A percentile compares a stretch with the other conserved stretches of the same genome.
Evolutionary conservation across 2,113 vertebrate species (phyloP).

Genomic region (Egretta garzetta): DNA sequence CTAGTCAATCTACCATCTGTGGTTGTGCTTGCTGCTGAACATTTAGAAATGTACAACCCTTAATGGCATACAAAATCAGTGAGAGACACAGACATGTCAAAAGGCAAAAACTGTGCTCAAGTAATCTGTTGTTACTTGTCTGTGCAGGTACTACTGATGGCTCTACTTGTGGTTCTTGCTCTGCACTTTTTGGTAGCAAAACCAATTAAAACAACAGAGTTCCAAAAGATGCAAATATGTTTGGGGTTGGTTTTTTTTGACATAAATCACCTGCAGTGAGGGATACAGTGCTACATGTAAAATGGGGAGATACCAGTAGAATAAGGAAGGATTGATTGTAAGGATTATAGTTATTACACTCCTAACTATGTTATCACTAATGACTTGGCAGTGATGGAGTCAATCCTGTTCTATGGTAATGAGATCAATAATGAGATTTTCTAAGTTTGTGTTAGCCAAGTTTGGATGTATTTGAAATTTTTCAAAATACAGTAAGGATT

Average conservation of each 20-base stretch:
- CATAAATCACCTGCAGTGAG: background rate
- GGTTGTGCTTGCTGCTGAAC: background rate
- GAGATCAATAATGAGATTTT: background rate
- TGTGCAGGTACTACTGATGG: background rate
- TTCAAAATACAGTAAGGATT: background rate
- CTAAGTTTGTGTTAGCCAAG: background rate
- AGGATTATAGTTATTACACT: background rate
- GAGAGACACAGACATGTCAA: background rate
- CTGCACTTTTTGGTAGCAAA: background rate
- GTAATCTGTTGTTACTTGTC: background rate
- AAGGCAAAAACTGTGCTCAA: background rate
- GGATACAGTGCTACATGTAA: background rate
- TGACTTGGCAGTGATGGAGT: background rate
- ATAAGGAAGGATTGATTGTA: background rate
- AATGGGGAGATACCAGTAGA: background rate
- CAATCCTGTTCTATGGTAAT: background rate
- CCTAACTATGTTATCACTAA: background rate
- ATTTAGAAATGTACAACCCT: background rate
- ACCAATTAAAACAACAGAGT: rapidly evolving
- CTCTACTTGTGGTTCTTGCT: background rate
- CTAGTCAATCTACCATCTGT: background rate
- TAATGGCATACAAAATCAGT: background rate
- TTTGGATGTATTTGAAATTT: background rate
- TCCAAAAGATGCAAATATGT: background rate
- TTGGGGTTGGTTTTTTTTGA: background rate